Base-by-base conservation (phyloP, 2,113 vertebrate species). In the Sardina pilchardus region DNA sequence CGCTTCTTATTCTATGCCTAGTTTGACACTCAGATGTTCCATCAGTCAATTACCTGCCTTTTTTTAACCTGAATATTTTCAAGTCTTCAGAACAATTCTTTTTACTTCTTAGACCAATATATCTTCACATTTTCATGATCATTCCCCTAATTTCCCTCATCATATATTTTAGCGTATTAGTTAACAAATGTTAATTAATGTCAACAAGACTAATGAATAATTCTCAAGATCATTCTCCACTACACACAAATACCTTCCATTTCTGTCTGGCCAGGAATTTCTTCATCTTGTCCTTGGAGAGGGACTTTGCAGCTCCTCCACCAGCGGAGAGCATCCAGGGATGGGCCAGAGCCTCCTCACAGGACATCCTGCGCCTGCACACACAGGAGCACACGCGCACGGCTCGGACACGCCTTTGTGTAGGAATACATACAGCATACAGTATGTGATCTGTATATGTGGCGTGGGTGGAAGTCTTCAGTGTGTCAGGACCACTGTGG, bases 231-330 rank as follows among this genome's bases (percentile, higher is more conserved):
- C 0, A 30, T 30, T 30, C 6, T 14, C 63, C 6, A 1, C 63
- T 7, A 85, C 4, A 26, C 1, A 21, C 4, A 78, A 5, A 82
- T 90, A 97, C 97, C 96, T 96, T 97, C 97, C 97, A 98, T 90
- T 97, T 98, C 85, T 95, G 94, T 50, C 90, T 95, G 0, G 95
- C 94, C 80, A 98, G 91, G 92, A 96, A 97, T 89, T 92, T 95
- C 89, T 94, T 96, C 90, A 98, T 97, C 88, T 94, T 96, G 83
- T 96, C 94, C 90, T 97, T 98, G 0, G 96, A 94, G 67, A 98
- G 94, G 0, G 6, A 92, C 90, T 92, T 96, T 30, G 87, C 87
- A 84, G 85, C 87, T 81, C 91, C 82, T 2, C 78, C 83, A 71
- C 92, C 91, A 83, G 84, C 88, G 26, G 91, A 89, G 42, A 90